Evolutionary conservation across 2,113 vertebrate genomes (phyloP).

Genomic region (Gnathonemus longibarbis): DNA sequence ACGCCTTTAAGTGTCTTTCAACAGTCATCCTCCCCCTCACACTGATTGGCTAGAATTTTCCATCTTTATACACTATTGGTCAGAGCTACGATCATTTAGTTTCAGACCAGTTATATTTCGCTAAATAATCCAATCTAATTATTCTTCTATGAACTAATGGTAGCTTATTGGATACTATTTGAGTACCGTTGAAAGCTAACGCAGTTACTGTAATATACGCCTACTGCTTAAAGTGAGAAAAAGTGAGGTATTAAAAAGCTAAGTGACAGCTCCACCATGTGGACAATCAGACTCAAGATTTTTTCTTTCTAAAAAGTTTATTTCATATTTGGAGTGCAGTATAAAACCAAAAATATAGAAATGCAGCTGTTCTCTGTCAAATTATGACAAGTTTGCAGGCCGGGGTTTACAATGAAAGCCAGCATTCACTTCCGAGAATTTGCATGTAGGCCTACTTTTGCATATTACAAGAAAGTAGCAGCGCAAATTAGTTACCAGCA

Average conservation of each 20-base stretch:
- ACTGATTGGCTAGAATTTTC: conserved; percentile 45
- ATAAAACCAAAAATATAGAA: not conserved
- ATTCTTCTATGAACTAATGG: not conserved
- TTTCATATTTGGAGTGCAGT: not conserved
- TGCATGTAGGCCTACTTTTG: not conserved
- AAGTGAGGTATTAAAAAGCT: not conserved
- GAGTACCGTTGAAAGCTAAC: not conserved
- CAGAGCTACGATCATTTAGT: not conserved
- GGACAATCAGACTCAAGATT: not conserved
- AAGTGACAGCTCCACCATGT: not conserved
- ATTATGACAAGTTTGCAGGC: no score
- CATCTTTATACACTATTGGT: conserved; percentile 34
- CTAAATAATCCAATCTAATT: not conserved
- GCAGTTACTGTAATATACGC: not conserved
- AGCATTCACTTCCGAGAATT: not conserved
- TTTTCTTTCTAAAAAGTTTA: not conserved
- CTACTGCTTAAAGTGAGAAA: not conserved
- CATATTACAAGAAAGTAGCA: not conserved
- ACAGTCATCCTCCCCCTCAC: not conserved
- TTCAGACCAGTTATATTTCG: not conserved
- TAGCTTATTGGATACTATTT: not conserved
- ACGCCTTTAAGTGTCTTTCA: conserved; percentile 46
- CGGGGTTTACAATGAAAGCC: no score
- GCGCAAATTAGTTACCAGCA: not conserved
- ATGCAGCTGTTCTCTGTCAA: not conserved